Evolutionary conservation across 2,888 invertebrate species (phyloP).

Genomic region (Volucella inanis): DNA sequence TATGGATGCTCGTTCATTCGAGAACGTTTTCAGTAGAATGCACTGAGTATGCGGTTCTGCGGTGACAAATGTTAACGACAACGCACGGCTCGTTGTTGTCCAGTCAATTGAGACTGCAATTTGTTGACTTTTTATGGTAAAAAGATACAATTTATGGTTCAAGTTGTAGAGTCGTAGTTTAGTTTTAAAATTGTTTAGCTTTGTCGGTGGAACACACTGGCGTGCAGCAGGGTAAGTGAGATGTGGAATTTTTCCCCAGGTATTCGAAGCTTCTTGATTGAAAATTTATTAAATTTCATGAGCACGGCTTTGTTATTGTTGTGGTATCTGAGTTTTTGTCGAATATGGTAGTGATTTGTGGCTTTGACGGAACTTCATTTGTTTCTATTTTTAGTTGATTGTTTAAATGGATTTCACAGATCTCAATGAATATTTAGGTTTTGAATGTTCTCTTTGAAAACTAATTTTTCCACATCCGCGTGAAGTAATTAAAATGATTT

Average conservation of each 20-base stretch:
- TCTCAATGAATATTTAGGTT: too few species aligned
- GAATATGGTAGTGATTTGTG: too few species aligned
- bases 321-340: too few species aligned
- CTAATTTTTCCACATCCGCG: too few species aligned
- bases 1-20: slow-evolving; percentile 14
- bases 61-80: slow-evolving; percentile 40
- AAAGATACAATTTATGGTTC: slow-evolving; percentile 51
- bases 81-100: slow-evolving; percentile 35
- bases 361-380: too few species aligned
- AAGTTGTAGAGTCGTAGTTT: slow-evolving; percentile 49
- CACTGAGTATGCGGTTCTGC: slow-evolving; percentile 50
- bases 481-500: too few species aligned
- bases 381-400: too few species aligned
- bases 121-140: slow-evolving; percentile 69
- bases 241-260: slow-evolving; percentile 19
- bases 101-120: slow-evolving; percentile 68
- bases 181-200: slow-evolving; percentile 49
- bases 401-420: too few species aligned
- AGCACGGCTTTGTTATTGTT: too few species aligned
- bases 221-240: slow-evolving; percentile 32
- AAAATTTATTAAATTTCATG: not conserved
- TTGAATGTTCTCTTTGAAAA: too few species aligned
- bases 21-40: slow-evolving; percentile 13
- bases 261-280: slow-evolving; percentile 28
- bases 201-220: not conserved